Base-by-base conservation (phyloP, 2,888 invertebrate species). In the Nymphalis polychloros region DNA sequence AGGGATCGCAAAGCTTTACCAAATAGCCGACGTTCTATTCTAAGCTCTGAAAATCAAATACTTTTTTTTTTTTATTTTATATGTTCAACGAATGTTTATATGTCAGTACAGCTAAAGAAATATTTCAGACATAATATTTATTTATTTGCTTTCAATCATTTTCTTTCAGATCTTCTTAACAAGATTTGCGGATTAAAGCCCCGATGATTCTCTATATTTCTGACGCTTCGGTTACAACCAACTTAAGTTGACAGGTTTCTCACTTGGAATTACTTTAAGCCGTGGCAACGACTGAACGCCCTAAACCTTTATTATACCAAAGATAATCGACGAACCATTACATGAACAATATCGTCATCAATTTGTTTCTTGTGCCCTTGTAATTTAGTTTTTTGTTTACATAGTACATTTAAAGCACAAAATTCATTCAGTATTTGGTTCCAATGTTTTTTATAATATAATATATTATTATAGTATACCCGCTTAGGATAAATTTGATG, bases 191-290 rank as follows among this genome's bases (percentile, higher is more conserved):
- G 31, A 31, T 55, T 55, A 31, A 55, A 31, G 53, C n/a, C 17
- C n/a, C 27, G 31, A 31, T 55, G 31, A 55, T 55, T 55, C 27
- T 55, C 53, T 27, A 55, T 55, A 55, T 31, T 50, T 55, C 53
- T 31, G 27, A 55, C n/a, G 53, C 53, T 31, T 55, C 31, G n/a
- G 53, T 55, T 55, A 13, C 27, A 31, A 31, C 13, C 16, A 41
- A 59, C 50, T 64, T 41, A 57, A 64, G 59, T 59, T 59, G 50
- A 59, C 27, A 59, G 64, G 59, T 59, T 64, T 64, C 64, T 59
- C 64, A 64, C 59, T 64, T 59, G 27, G 59, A 62, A 59, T 69
- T 68, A 70, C 67, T 31, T 31, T 55, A 55, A 55, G 53, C 8
- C 31, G 27, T n/a, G 8, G 27, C 17, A 31, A 31, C 31, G 31